A percentile compares a stretch with the other conserved stretches of the same genome.
These are phyloP conservation scores for Arctopsyche grandis DNA, from an alignment of 1,140 invertebrate genomes.

Conservation along the genomic window DNA sequence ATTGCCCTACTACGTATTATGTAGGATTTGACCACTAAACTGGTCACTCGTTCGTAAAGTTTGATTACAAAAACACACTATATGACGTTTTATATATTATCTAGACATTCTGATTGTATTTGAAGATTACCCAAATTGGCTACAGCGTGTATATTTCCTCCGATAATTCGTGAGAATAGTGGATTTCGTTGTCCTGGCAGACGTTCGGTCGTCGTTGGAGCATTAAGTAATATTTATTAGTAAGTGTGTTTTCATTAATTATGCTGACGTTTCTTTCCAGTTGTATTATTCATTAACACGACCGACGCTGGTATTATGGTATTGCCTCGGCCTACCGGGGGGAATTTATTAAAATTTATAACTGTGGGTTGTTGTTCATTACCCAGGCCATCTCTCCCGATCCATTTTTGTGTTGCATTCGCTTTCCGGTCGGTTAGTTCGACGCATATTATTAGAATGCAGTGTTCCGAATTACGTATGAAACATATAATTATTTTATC, in stretches of 20 bases:
- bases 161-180: conserved; percentile 16
- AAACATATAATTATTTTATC: conserved; percentile 50
- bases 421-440: conserved; percentile 37
- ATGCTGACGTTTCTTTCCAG: conserved; percentile 26
- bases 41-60: too few species aligned
- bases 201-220: conserved; percentile 21
- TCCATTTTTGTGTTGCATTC: conserved; percentile 29
- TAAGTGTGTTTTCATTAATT: conserved; percentile 35
- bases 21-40: too few species aligned
- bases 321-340: neutral
- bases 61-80: too few species aligned
- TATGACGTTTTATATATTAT: too few species aligned
- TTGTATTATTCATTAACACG: conserved; percentile 39
- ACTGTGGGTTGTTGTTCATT: conserved; percentile 37
- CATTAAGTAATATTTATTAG: conserved; percentile 32
- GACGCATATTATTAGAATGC: conserved; percentile 46
- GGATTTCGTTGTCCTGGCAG: neutral
- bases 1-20: too few species aligned
- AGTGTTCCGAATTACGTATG: conserved; percentile 43
- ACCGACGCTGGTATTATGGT: neutral
- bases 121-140: too few species aligned
- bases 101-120: too few species aligned
- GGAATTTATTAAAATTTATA: conserved; percentile 43
- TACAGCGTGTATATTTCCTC: neutral
- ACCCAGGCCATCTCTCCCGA: conserved; percentile 29